Conservation (phyloP, 2,888 invertebrate genomes). For the Harpalus rufipes region DNA sequence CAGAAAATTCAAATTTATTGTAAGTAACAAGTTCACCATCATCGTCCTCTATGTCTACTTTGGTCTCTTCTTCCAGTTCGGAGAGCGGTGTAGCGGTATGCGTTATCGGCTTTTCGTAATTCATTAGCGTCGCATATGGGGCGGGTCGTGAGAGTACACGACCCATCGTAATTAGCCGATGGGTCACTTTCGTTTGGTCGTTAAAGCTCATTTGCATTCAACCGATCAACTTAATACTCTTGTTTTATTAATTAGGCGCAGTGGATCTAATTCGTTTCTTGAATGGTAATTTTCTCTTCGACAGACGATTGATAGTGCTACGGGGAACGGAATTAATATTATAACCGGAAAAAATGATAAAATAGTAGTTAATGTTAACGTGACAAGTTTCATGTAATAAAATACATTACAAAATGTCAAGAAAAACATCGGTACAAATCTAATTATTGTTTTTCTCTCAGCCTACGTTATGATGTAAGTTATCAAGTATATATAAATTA, state of each 20-base stretch:
- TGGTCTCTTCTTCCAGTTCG: background rate
- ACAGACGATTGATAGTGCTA: background rate
- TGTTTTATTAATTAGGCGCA: conserved; percentile 44
- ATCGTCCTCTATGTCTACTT: background rate
- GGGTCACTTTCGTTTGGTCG: conserved; percentile 44
- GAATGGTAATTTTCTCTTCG: conserved; percentile 7
- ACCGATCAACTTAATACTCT: conserved; percentile 6
- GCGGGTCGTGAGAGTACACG: conserved; percentile 22
- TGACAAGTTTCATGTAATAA: background rate
- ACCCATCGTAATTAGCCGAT: conserved; percentile 45
- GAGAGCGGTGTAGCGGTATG: background rate
- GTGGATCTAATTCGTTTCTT: conserved; percentile 36
- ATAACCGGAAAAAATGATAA: background rate
- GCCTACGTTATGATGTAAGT: no score
- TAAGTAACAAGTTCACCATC: background rate
- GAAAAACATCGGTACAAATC: no score
- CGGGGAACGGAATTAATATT: background rate
- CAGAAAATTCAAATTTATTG: background rate
- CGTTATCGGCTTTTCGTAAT: conserved; percentile 28
- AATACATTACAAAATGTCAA: no score
- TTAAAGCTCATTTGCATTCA: conserved; percentile 42
- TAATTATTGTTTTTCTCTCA: no score
- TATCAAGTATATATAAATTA: no score
- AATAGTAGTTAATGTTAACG: background rate
- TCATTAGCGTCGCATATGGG: conserved; percentile 43